Evolutionary conservation across 2,888 invertebrate species (phyloP), one percentile per base, ranked within the genome.

Genomic region (Eucera pruinosa): DNA sequence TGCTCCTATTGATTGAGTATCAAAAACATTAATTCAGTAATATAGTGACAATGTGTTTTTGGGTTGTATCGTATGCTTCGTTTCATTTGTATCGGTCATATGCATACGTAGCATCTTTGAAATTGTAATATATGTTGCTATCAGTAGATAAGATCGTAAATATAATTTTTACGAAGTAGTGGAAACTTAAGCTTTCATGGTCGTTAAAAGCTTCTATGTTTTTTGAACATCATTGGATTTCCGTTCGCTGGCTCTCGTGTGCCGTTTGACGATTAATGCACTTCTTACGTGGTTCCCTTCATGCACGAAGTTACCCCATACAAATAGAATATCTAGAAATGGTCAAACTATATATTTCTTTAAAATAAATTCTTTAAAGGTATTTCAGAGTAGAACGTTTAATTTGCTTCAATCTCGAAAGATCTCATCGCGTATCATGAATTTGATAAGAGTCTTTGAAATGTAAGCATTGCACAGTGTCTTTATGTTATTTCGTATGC

Each of bases 201-300:
- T n/a, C 52, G 23, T 18, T 48, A 30, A 41, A 41, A 9, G 41
- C 33, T 65, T 57, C 45, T 39, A 47, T 36, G 13, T 50, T 77
- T 71, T 23, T 55, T 77, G 36, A 50, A 52, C 41, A 70, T 41
- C 47, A 58, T n/a, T 39, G 67, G 77, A 83, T 82, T 82, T 82
- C 82, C 82, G 82, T 83, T 82, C 82, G 68, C 77, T 82, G 57
- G 54, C 70, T 75, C 70, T 71, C 77, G 77, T 73, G 81, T 82
- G 73, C 70, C 73, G 77, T 82, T 82, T 81, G 68, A 61, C 67
- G 72, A 76, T 73, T 48, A 66, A 45, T 73, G 69, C 70, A 64
- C 73, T 73, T 83, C 62, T 50, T 52, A 60, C 67, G 65, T 62
- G 67, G 62, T 62, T 62, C 66, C 57, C 70, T 58, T 18, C 27